These are phyloP conservation scores for Ciona savignyi DNA, from an alignment of 23 tunicate genomes.

Conservation along the genomic window DNA sequence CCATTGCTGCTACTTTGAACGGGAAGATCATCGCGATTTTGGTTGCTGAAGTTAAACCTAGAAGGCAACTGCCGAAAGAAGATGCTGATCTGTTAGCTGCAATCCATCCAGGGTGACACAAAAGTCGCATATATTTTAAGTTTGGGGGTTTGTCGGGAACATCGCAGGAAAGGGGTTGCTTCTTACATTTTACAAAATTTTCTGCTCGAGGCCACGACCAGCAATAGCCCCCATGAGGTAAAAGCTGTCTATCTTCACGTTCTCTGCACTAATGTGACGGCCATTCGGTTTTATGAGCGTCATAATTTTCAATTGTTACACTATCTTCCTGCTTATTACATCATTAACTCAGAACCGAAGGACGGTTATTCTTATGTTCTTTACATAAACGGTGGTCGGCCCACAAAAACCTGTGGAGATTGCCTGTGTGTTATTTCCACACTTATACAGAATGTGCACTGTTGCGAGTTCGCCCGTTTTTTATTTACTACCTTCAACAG, in stretches of 20 bases:
- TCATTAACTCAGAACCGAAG: conserved; percentile 40
- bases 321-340: conserved; percentile 63
- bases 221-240: conserved; percentile 4
- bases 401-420: conserved; percentile 36
- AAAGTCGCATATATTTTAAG: conserved; percentile 79
- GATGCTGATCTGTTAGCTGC: conserved; percentile 51
- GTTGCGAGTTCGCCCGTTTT: conserved; percentile 16
- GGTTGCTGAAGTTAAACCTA: conserved; percentile 75
- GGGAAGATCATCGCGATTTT: conserved; percentile 68
- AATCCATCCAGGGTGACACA: conserved; percentile 36
- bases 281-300: conserved; percentile 66
- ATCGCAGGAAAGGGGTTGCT: conserved; percentile 73
- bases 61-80: conserved; percentile 65
- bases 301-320: conserved; percentile 57
- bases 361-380: conserved; percentile 89
- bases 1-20: conserved; percentile 62
- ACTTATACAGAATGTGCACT: conserved; percentile 20
- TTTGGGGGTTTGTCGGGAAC: conserved; percentile 45
- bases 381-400: conserved; percentile 74
- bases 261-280: conserved; percentile 46
- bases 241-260: conserved; percentile 88
- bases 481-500: conserved; percentile 1
- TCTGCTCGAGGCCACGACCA: neutral
- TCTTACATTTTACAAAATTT: conserved; percentile 40
- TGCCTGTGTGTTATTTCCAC: conserved; percentile 12